phyloP scores from a whole-genome alignment of 2,888 invertebrate genomes.

The Pycnomerus fuliginosus region DNA sequence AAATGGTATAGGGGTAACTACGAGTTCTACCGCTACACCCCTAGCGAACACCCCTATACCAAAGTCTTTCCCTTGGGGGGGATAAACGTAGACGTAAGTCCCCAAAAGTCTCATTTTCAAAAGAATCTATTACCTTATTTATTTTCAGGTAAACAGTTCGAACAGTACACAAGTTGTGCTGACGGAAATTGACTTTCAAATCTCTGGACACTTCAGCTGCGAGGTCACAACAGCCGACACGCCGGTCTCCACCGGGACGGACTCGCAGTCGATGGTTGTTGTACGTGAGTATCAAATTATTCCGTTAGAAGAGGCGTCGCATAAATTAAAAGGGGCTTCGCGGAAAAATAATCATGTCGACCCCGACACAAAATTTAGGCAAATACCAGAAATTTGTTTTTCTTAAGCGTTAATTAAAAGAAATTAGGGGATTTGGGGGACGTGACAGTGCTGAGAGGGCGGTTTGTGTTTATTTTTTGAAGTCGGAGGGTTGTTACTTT shows the following conservation, averaged over 20 bases:
- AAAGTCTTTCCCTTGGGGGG: slow-evolving; percentile 74
- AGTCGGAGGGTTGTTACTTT: too few species aligned
- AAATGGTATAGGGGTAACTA: slow-evolving; percentile 84
- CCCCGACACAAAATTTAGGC: neutral
- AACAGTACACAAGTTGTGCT: slow-evolving; percentile 75
- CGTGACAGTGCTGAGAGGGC: too few species aligned
- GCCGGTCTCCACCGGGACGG: slow-evolving; percentile 67
- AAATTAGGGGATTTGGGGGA: too few species aligned
- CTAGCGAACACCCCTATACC: slow-evolving; percentile 69
- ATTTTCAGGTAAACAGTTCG: slow-evolving; percentile 66
- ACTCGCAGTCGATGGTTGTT: slow-evolving; percentile 67
- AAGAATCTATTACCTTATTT: neutral
- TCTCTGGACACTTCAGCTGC: slow-evolving; percentile 77
- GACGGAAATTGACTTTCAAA: slow-evolving; percentile 65
- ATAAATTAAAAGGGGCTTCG: too few species aligned
- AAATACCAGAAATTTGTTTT: slow-evolving; percentile 4
- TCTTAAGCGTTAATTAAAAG: neutral
- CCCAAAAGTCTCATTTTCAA: neutral
- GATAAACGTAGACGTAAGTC: slow-evolving; percentile 80
- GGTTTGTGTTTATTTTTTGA: too few species aligned
- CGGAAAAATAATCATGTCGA: slow-evolving; percentile 1
- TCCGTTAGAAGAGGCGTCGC: too few species aligned
- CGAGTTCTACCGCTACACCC: slow-evolving; percentile 83
- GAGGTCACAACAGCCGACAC: slow-evolving; percentile 74
- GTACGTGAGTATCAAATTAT: slow-evolving; percentile 77